Base-by-base conservation (phyloP, 2,113 vertebrate species). In the Campylomormyrus tamandua region DNA sequence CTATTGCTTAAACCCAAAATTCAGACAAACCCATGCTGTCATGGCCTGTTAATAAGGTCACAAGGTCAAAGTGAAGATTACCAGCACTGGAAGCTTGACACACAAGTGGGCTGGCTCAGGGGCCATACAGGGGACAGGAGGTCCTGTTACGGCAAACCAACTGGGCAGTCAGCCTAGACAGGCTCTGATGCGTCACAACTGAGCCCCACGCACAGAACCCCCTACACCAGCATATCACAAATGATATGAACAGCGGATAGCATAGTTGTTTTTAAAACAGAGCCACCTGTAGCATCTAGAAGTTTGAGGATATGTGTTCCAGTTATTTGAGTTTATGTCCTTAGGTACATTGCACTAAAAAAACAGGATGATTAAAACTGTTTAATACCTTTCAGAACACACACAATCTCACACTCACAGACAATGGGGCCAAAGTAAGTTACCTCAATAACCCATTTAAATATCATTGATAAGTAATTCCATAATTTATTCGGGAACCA, bases 1-100 rank as follows among this genome's bases (percentile, higher is more conserved):
- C 90, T 91, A 87, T 87, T 83, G 92, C 91, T 88, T 92, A 89
- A 92, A 94, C 93, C 94, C 10, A 91, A 46, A 90, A 21, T 87
- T 94, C 93, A 94, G 83, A 90, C 92, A 93, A 90, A 91, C 92
- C 92, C 88, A 90, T 0, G 53, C 90, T 90, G 93, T 92, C 91
- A 89, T 93, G 92, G 89, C 45, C 90, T 88, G 89, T 94, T 95
- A 94, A 94, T 93, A 94, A 95, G 90, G 92, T 93, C 92, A 92
- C 89, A 93, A 91, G 95, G 90, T 89, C 84, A 93, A 92, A 90
- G 90, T 93, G 91, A 92, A 93, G 92, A 94, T 95, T 93, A 95
- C 94, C 92, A 92, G 94, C 93, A 93, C 92, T 93, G 93, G 94
- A 92, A 0, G 92, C 90, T 88, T 66, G 62, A 66, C 80, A 90